phyloP scores from a whole-genome alignment of 1,140 invertebrate genomes.

The Armadillidium nasatum region DNA sequence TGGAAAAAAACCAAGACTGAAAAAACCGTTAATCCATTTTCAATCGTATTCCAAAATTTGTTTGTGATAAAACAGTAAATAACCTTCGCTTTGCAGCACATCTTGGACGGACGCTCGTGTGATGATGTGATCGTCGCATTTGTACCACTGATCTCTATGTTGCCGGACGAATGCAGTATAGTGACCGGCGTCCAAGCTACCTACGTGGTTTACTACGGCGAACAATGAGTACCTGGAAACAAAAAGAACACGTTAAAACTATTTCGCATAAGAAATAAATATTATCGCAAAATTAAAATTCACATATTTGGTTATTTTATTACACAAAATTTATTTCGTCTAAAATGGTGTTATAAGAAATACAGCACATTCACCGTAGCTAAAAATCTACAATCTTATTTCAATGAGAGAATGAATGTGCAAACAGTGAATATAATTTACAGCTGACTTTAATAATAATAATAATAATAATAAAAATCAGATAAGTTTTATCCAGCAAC shows the following conservation, averaged over 20 bases:
- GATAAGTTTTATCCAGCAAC: no score
- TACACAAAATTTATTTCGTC: no score
- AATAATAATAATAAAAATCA: no score
- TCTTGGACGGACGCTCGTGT: conserved; percentile 78
- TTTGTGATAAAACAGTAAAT: conserved; percentile 89
- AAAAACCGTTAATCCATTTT: conserved; percentile 25
- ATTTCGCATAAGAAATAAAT: not conserved
- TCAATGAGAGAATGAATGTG: no score
- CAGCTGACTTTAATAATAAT: no score
- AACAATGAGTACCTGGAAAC: conserved; percentile 72
- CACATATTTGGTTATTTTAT: no score
- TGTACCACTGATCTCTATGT: conserved; percentile 88
- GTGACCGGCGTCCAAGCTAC: conserved; percentile 87
- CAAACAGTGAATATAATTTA: no score
- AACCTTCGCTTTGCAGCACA: conserved; percentile 92
- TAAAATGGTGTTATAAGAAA: no score
- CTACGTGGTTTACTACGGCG: conserved; percentile 93
- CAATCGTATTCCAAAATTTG: conserved; percentile 75
- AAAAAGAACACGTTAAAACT: conserved; percentile 19
- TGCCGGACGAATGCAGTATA: conserved; percentile 92
- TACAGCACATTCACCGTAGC: no score
- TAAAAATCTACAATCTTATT: no score
- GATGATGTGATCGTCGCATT: conserved; percentile 94
- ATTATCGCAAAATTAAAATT: not conserved
- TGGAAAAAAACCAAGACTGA: not conserved